These are phyloP conservation scores for Lepeophtheirus salmonis DNA, from an alignment of 1,140 invertebrate genomes.

Conservation along the genomic window DNA sequence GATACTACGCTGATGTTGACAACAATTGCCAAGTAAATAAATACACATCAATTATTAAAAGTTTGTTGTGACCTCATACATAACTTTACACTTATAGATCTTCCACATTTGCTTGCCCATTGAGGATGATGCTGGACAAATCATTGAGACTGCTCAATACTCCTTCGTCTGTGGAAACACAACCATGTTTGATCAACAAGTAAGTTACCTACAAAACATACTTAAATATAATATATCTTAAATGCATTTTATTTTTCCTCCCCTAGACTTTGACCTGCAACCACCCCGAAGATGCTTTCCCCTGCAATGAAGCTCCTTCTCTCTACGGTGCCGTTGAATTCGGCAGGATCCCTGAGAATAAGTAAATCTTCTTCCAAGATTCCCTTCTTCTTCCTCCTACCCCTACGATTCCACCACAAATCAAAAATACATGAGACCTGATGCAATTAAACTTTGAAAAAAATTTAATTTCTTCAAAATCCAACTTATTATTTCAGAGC, in stretches of 20 bases:
- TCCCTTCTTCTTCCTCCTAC: too few relatives aligned
- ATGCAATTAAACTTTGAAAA: too few relatives aligned
- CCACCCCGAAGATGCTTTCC: constrained; percentile 24
- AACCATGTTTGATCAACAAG: constrained; percentile 26
- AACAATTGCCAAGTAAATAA: constrained; percentile 24
- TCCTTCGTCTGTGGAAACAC: constrained; percentile 27
- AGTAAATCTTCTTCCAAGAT: too few relatives aligned
- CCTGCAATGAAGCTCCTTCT: constrained; percentile 23
- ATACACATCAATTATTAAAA: too few relatives aligned
- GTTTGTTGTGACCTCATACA: constrained; percentile 60
- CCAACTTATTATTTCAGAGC: too few relatives aligned
- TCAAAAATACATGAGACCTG: too few relatives aligned
- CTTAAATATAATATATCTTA: too few relatives aligned
- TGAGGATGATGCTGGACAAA: constrained; percentile 35
- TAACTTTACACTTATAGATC: constrained; percentile 61
- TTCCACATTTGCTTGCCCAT: constrained; percentile 64
- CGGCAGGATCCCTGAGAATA: too few relatives aligned
- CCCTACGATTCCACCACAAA: too few relatives aligned
- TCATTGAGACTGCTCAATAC: constrained; percentile 27
- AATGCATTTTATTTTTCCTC: too few relatives aligned
- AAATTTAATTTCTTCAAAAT: too few relatives aligned
- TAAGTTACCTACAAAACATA: too few relatives aligned
- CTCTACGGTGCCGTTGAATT: constrained; percentile 21
- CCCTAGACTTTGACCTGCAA: constrained; percentile 26
- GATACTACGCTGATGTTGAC: constrained; percentile 26